phyloP scores from a whole-genome alignment of 2,113 vertebrate genomes.

The Hydrolagus affinis region DNA sequence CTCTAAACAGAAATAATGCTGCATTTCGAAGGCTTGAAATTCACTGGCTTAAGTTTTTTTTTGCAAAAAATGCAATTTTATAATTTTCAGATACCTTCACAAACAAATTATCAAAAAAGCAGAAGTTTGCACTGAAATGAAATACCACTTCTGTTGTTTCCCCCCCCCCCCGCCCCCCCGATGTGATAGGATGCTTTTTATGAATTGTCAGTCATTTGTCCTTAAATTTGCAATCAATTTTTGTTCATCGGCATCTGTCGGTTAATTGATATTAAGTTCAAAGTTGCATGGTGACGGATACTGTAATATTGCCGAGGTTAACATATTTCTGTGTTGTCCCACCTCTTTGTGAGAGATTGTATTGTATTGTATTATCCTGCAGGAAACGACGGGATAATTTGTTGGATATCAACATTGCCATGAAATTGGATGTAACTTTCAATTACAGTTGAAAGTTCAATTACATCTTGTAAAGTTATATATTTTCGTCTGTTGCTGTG shows the following conservation, averaged over 20 bases:
- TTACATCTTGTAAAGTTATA: background rate
- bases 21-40: background rate
- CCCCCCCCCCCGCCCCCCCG: no score
- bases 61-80: background rate
- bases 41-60: background rate
- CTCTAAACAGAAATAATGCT: slow-evolving; percentile 1
- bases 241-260: background rate
- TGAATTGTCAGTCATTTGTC: background rate
- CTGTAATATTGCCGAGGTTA: background rate
- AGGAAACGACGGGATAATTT: background rate
- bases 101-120: slow-evolving; percentile 13
- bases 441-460: background rate
- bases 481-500: no score
- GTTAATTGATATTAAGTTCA: no score
- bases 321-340: background rate
- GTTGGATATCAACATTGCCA: no score
- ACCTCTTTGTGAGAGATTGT: background rate
- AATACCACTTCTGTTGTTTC: slow-evolving; percentile 1
- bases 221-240: slow-evolving; percentile 1
- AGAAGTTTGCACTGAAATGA: slow-evolving; percentile 17
- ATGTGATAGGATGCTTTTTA: background rate
- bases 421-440: background rate
- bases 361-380: background rate
- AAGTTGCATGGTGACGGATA: background rate
- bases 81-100: background rate